Evolutionary conservation across 2,888 invertebrate species (phyloP).

Genomic region (Trissonchulus latispiculum): DNA sequence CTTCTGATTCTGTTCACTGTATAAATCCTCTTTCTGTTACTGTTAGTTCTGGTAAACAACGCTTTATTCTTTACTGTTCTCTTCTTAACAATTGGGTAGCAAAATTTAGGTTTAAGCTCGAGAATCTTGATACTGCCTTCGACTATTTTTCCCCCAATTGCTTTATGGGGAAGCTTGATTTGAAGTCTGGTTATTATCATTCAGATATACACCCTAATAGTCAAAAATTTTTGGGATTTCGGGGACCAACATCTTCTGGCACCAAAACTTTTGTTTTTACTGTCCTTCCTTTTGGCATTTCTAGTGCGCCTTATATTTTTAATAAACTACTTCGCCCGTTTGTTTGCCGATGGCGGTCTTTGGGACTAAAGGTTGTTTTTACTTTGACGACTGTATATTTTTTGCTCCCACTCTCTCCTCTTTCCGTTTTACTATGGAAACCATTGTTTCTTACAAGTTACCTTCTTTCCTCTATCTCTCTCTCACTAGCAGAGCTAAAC

Average conservation of each 20-base stretch:
- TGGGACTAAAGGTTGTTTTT: not conserved
- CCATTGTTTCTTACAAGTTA: too few relatives aligned
- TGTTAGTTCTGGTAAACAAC: not conserved
- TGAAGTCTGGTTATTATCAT: constrained; percentile 11
- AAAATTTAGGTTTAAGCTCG: constrained; percentile 5
- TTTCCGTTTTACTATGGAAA: too few relatives aligned
- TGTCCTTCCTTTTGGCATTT: constrained; percentile 3
- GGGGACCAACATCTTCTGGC: not conserved
- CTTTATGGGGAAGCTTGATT: constrained; percentile 4
- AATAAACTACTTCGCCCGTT: constrained; percentile 1
- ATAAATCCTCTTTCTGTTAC: constrained; percentile 5
- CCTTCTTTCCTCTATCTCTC: too few relatives aligned
- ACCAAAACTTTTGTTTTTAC: not conserved
- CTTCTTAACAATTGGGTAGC: not conserved
- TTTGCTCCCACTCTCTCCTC: too few relatives aligned
- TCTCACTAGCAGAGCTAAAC: too few relatives aligned
- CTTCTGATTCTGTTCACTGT: not conserved
- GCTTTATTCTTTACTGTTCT: constrained; percentile 1
- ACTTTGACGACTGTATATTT: constrained; percentile 3
- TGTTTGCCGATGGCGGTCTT: not conserved
- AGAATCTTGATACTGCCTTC: not conserved
- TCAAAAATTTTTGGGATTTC: not conserved
- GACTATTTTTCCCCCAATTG: not conserved
- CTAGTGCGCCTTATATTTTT: constrained; percentile 1
- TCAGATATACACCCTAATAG: not conserved